These are phyloP conservation scores for Lasioglossum zephyrum DNA, from an alignment of 2,888 invertebrate species.

Conservation along the genomic window DNA sequence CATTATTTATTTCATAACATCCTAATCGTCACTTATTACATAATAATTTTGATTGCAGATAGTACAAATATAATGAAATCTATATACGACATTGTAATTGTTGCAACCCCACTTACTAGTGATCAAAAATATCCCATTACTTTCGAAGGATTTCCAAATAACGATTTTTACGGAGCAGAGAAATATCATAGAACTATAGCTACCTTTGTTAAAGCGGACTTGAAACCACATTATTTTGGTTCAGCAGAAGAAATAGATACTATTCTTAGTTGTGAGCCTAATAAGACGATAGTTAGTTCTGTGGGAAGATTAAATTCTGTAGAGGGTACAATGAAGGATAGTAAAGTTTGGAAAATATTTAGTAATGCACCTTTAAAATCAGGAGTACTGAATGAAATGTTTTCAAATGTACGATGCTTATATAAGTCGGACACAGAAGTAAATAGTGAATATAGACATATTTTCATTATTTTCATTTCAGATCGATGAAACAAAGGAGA, in stretches of 20 bases:
- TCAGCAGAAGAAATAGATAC: conserved; percentile 78
- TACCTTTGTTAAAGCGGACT: conserved; percentile 86
- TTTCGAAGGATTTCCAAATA: conserved; percentile 84
- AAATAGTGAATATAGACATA: not conserved
- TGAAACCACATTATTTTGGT: conserved; percentile 84
- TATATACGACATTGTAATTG: conserved; percentile 86
- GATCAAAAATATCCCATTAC: conserved; percentile 83
- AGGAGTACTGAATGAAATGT: conserved; percentile 84
- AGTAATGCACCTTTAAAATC: conserved; percentile 84
- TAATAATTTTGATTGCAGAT: conserved; percentile 69
- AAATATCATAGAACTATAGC: conserved; percentile 86
- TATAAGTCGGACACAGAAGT: not conserved
- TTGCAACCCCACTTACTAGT: conserved; percentile 86
- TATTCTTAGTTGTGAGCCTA: conserved; percentile 85
- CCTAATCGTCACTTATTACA: not conserved
- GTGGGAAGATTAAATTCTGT: conserved; percentile 83
- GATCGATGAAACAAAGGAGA: conserved; percentile 77
- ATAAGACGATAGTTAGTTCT: conserved; percentile 84
- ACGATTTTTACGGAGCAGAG: conserved; percentile 79
- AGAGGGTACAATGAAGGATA: conserved; percentile 64
- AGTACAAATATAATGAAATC: conserved; percentile 65
- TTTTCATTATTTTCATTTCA: conserved; percentile 58
- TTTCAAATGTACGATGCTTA: conserved; percentile 79
- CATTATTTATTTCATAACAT: not conserved
- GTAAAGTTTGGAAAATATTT: conserved; percentile 87